Conservation (phyloP, 1,140 invertebrate species). For the Vanessa atalanta region DNA sequence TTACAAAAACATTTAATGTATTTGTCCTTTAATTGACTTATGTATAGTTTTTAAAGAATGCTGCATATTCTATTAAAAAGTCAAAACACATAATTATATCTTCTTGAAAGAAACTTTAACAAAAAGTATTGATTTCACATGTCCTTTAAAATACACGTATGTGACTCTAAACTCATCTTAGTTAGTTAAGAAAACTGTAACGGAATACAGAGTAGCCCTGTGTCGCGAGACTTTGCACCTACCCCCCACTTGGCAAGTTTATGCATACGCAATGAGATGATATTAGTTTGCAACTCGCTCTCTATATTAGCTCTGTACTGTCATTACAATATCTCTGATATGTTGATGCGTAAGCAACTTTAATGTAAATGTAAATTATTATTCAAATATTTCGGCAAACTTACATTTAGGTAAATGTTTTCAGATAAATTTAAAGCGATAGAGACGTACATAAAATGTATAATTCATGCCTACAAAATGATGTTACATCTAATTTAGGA, state of each 20-base stretch:
- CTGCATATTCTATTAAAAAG: no score
- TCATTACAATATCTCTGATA: slow-evolving; percentile 66
- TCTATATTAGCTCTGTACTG: slow-evolving; percentile 52
- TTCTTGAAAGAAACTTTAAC: neutral
- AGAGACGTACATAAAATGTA: no score
- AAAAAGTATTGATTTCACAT: neutral
- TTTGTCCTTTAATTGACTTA: no score
- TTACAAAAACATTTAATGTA: neutral
- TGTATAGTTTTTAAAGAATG: no score
- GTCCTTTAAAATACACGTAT: slow-evolving; percentile 11
- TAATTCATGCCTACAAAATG: no score
- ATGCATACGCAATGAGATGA: slow-evolving; percentile 64
- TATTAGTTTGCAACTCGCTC: slow-evolving; percentile 59
- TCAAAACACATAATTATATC: no score
- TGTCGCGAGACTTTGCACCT: slow-evolving; percentile 33
- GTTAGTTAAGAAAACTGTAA: slow-evolving; percentile 39
- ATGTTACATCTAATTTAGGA: no score
- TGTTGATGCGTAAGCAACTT: slow-evolving; percentile 51
- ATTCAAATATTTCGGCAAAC: slow-evolving; percentile 31
- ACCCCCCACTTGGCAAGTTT: slow-evolving; percentile 49
- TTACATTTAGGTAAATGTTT: slow-evolving; percentile 31
- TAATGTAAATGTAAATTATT: slow-evolving; percentile 47
- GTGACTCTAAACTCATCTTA: slow-evolving; percentile 30
- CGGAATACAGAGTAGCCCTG: slow-evolving; percentile 36
- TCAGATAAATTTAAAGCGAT: neutral